A percentile compares a stretch with the other conserved stretches of the same genome.
Evolutionary conservation across 2,797 vertebrate genomes (phyloP).

Genomic region (Onychomys leucogaster): DNA sequence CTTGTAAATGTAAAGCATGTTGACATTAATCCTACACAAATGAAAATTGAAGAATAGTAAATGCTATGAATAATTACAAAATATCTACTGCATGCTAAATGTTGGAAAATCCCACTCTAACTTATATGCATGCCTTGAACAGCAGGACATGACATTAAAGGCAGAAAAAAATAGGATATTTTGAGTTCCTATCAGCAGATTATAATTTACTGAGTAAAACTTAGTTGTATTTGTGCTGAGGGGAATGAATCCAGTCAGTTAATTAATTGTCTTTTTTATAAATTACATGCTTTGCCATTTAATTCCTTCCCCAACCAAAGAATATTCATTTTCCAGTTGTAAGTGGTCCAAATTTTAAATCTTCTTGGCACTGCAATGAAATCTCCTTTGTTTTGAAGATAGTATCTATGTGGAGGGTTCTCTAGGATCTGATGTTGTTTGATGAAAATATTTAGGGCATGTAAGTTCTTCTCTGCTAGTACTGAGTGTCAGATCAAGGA

Average conservation of each 20-base stretch:
- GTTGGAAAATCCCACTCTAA: background rate
- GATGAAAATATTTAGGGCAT: background rate
- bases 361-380: background rate
- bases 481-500: background rate
- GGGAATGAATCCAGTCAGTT: conserved; percentile 24
- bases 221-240: background rate
- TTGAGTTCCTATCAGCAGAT: background rate
- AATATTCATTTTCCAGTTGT: background rate
- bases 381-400: conserved; percentile 17
- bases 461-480: conserved; percentile 11
- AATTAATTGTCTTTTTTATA: conserved; percentile 54
- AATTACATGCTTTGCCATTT: conserved; percentile 31
- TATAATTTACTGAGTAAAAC: background rate
- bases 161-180: background rate
- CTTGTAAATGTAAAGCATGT: background rate
- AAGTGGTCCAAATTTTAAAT: conserved; percentile 2
- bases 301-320: background rate
- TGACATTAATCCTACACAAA: background rate
- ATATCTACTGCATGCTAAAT: background rate
- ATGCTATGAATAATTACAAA: background rate
- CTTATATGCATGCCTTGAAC: background rate
- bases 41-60: background rate
- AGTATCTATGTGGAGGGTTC: background rate
- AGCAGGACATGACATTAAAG: background rate
- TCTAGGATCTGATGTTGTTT: background rate